Percentiles rank a stretch among this genome's conserved stretches.
These are phyloP conservation scores for Amblyopsis hoosieri DNA, from an alignment of 2,797 vertebrate species.

Conservation along the genomic window DNA sequence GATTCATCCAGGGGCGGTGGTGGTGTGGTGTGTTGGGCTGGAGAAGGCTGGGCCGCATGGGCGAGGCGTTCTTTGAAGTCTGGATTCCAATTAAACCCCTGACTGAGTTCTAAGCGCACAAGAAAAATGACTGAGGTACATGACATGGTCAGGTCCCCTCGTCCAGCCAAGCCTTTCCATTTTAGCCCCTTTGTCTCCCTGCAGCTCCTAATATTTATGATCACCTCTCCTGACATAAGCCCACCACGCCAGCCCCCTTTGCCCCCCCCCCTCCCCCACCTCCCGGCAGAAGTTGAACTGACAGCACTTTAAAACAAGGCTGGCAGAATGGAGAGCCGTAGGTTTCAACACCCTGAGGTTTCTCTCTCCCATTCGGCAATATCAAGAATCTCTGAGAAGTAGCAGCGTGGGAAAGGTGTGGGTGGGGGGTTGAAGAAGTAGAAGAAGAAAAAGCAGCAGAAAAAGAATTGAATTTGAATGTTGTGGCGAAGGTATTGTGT, in stretches of 20 bases:
- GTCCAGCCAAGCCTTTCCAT: slow-evolving; percentile 87
- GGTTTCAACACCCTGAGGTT: slow-evolving; percentile 52
- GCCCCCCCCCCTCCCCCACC: slow-evolving; percentile 20
- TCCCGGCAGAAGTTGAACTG: slow-evolving; percentile 43
- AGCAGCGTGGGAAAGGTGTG: slow-evolving; percentile 23
- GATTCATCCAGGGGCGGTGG: slow-evolving; percentile 74
- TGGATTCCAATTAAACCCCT: slow-evolving; percentile 99
- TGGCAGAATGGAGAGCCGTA: slow-evolving; percentile 43
- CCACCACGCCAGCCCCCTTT: slow-evolving; percentile 48
- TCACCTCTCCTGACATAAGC: slow-evolving; percentile 83
- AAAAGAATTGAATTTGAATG: slow-evolving; percentile 44
- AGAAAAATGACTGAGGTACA: slow-evolving; percentile 96
- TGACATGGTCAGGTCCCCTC: slow-evolving; percentile 90
- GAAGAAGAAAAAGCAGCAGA: slow-evolving; percentile 43
- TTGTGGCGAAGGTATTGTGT: no score
- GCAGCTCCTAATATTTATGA: slow-evolving; percentile 89
- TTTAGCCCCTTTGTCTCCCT: slow-evolving; percentile 87
- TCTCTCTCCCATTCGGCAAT: slow-evolving; percentile 50
- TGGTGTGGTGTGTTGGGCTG: slow-evolving; percentile 64
- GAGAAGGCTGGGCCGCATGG: slow-evolving; percentile 57
- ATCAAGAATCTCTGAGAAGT: slow-evolving; percentile 59
- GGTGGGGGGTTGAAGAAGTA: slow-evolving; percentile 19
- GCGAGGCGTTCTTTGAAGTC: slow-evolving; percentile 97
- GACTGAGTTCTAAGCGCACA: slow-evolving; percentile 98
- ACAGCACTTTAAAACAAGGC: slow-evolving; percentile 62